Percentiles rank a stretch among this genome's conserved stretches.
Evolutionary conservation across 2,797 vertebrate genomes (phyloP).

Genomic region (Coluber constrictor): DNA sequence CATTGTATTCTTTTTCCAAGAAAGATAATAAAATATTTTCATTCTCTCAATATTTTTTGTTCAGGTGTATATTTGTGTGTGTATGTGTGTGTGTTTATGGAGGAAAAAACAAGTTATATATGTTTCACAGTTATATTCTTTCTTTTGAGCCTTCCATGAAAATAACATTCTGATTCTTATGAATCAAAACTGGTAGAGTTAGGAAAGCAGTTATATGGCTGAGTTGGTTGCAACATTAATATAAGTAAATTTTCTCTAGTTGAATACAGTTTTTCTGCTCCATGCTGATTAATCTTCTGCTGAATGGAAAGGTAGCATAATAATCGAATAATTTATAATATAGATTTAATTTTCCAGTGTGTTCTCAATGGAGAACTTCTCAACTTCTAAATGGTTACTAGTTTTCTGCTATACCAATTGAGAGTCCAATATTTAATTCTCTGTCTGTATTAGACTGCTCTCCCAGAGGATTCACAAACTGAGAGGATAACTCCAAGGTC

Average conservation of each 20-base stretch:
- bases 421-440: background rate
- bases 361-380: too few species aligned
- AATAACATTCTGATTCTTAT: background rate
- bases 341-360: background rate
- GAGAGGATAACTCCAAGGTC: background rate
- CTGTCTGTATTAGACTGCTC: background rate
- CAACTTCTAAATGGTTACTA: background rate
- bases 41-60: background rate
- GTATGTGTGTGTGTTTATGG: background rate
- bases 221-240: background rate
- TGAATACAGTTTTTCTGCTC: background rate
- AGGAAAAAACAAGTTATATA: background rate
- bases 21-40: background rate
- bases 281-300: background rate
- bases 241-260: background rate
- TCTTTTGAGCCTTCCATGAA: constrained; percentile 9
- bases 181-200: background rate
- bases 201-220: background rate
- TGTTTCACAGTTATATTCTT: background rate
- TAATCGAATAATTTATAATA: background rate
- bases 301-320: background rate
- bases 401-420: background rate
- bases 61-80: background rate
- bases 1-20: background rate
- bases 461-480: background rate